Evolutionary conservation across 2,888 invertebrate genomes (phyloP).

Genomic region (Lapara coniferarum): DNA sequence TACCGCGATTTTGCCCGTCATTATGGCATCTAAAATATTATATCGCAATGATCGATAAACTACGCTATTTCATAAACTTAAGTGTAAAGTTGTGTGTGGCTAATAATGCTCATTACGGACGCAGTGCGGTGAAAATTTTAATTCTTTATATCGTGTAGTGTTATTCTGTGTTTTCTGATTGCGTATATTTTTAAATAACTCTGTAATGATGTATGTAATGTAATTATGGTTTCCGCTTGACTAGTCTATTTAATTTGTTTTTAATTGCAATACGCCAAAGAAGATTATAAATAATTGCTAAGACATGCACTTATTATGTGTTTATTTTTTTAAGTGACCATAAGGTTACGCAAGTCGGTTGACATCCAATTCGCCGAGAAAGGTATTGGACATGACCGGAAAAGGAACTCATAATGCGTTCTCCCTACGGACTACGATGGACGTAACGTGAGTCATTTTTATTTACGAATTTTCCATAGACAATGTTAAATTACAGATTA

Average conservation of each 20-base stretch:
- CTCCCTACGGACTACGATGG: too few species aligned
- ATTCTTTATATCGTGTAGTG: conserved; percentile 13
- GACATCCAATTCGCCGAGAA: too few species aligned
- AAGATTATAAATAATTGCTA: background rate
- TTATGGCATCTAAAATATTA: conserved; percentile 20
- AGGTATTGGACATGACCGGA: too few species aligned
- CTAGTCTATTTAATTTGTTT: background rate
- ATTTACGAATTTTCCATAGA: too few species aligned
- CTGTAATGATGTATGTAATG: background rate
- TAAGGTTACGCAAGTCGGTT: too few species aligned
- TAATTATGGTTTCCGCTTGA: background rate
- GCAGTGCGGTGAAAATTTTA: conserved; percentile 16
- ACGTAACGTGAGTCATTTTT: too few species aligned
- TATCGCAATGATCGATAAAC: conserved; percentile 24
- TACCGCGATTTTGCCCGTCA: conserved; percentile 19
- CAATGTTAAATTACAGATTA: too few species aligned
- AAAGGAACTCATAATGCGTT: too few species aligned
- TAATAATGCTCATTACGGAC: conserved; percentile 18
- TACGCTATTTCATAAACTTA: conserved; percentile 20
- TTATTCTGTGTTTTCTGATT: conserved; percentile 11
- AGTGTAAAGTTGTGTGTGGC: conserved; percentile 13
- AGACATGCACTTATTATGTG: background rate
- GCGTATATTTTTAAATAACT: background rate
- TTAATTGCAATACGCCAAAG: background rate
- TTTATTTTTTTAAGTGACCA: background rate